Conservation (phyloP, 2,797 vertebrate species). For the Phyllotis vaccarum region DNA sequence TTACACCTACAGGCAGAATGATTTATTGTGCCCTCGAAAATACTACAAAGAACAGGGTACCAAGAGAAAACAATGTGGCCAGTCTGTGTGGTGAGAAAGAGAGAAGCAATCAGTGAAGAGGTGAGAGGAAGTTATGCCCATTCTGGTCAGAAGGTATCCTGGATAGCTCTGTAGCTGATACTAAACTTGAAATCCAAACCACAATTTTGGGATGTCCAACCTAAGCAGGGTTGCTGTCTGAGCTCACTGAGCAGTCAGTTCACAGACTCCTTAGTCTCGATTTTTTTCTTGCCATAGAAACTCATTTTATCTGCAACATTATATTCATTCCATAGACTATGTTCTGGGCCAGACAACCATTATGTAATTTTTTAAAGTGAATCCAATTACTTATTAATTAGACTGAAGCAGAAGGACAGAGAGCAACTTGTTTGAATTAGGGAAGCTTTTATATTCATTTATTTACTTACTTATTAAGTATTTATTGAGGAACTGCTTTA, state of each 20-base stretch:
- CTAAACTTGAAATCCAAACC: not conserved
- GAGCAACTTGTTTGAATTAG: not conserved
- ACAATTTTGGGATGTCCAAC: not conserved
- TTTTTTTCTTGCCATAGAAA: not conserved
- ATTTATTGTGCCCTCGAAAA: conserved; percentile 22
- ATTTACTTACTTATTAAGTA: not conserved
- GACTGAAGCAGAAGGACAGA: not conserved
- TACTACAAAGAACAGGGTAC: not conserved
- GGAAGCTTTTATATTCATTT: not conserved
- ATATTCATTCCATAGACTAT: not conserved
- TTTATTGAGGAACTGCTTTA: not conserved
- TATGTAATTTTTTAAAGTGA: not conserved
- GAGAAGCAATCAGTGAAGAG: not conserved
- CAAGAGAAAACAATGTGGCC: not conserved
- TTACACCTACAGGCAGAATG: not conserved
- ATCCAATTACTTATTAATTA: conserved; percentile 22
- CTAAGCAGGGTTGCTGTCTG: not conserved
- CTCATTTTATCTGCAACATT: not conserved
- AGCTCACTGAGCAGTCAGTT: not conserved
- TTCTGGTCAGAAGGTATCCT: not conserved
- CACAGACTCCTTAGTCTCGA: not conserved
- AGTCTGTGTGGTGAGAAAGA: not conserved
- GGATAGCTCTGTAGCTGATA: not conserved
- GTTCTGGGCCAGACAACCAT: not conserved
- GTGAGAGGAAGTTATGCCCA: not conserved